These are phyloP conservation scores for Fregata magnificens DNA, from an alignment of 2,113 vertebrate species.

Conservation along the genomic window DNA sequence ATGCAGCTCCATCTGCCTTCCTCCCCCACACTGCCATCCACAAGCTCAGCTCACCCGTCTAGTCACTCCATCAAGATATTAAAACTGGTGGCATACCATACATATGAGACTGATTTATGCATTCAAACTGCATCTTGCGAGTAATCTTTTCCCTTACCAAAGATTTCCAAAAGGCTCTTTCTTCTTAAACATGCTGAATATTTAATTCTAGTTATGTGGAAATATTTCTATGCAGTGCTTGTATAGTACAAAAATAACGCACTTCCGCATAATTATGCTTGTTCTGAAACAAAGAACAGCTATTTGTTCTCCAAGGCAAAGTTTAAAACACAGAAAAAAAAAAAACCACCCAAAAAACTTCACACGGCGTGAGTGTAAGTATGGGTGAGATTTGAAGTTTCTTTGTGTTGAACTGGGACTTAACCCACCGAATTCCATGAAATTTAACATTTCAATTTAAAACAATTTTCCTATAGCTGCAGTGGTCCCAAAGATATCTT, in stretches of 20 bases:
- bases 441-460: not conserved
- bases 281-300: not conserved
- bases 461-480: not conserved
- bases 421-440: not conserved
- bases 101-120: slow-evolving; percentile 4
- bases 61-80: not conserved
- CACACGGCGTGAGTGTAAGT: no score
- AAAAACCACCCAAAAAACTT: no score
- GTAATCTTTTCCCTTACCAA: not conserved
- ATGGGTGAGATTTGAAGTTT: not conserved
- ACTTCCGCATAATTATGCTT: not conserved
- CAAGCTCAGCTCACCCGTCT: not conserved
- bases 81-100: not conserved
- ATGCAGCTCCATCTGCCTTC: not conserved
- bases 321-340: not conserved
- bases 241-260: not conserved
- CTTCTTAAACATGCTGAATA: not conserved
- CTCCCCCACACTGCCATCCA: not conserved
- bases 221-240: not conserved
- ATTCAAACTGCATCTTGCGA: not conserved
- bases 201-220: not conserved
- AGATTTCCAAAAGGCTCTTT: not conserved
- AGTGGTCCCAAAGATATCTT: not conserved
- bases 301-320: not conserved
- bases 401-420: not conserved